Percentiles rank a stretch among this genome's conserved stretches.
These are phyloP conservation scores for Etheostoma perlongum DNA, from an alignment of 2,797 vertebrate species.

Conservation along the genomic window DNA sequence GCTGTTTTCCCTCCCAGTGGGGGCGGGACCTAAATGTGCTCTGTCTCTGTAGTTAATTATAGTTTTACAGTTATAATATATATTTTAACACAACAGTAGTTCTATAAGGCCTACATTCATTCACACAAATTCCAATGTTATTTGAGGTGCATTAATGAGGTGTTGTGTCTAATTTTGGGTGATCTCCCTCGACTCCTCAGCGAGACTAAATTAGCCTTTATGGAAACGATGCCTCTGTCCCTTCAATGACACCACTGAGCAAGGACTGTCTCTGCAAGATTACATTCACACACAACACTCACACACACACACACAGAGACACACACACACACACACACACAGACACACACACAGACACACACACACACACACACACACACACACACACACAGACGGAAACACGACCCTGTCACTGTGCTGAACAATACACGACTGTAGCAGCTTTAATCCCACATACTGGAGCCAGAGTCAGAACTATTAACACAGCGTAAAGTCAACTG, in stretches of 20 bases:
- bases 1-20: too few relatives aligned
- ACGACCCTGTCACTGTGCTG: constrained; percentile 41
- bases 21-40: too few relatives aligned
- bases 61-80: background rate
- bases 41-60: background rate
- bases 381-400: constrained; percentile 31
- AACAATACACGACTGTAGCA: constrained; percentile 43
- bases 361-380: constrained; percentile 15
- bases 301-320: constrained; percentile 16
- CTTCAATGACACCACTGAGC: constrained; percentile 63
- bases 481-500: constrained; percentile 47
- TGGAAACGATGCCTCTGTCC: constrained; percentile 61
- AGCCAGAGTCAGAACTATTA: constrained; percentile 55
- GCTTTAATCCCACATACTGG: constrained; percentile 57
- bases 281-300: constrained; percentile 42
- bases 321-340: constrained; percentile 14
- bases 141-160: constrained; percentile 39
- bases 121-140: constrained; percentile 1
- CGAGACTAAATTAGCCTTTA: constrained; percentile 60
- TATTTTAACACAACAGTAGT: background rate
- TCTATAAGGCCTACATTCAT: constrained; percentile 17
- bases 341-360: background rate
- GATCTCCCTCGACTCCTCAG: constrained; percentile 34
- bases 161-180: constrained; percentile 48
- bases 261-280: constrained; percentile 53